phyloP scores from a whole-genome alignment of 1,140 invertebrate species.

The Globodera rostochiensis region DNA sequence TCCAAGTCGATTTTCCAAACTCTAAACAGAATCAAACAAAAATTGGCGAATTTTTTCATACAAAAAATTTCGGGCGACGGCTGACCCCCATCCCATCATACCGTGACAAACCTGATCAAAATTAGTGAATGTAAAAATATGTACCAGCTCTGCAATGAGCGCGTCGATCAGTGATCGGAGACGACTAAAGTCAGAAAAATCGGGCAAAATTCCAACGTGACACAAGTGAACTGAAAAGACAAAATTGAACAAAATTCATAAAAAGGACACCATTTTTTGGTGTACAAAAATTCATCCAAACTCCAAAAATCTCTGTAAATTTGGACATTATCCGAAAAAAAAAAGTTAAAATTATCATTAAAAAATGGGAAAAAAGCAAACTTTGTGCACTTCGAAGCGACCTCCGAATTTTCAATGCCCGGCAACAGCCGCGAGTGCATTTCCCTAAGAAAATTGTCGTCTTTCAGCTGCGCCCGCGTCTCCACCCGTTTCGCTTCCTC shows the following conservation, averaged over 20 bases:
- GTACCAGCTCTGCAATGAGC: constrained; percentile 3
- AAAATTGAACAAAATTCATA: background rate
- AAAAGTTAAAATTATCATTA: too few relatives aligned
- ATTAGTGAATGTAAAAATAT: too few relatives aligned
- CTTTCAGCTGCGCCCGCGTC: background rate
- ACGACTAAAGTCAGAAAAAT: constrained; percentile 18
- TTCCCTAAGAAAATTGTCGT: background rate
- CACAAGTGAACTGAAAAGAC: constrained; percentile 27
- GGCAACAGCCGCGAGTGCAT: constrained; percentile 13
- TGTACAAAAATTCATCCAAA: background rate
- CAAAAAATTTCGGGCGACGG: too few relatives aligned
- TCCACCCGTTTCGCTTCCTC: background rate
- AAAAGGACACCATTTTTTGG: background rate
- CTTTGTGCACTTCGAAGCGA: constrained; percentile 17
- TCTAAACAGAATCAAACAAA: too few relatives aligned
- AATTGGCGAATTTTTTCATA: too few relatives aligned
- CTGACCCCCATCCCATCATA: too few relatives aligned
- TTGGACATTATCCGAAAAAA: too few relatives aligned
- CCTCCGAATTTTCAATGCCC: constrained; percentile 27
- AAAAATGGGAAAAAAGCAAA: background rate
- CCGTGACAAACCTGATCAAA: too few relatives aligned
- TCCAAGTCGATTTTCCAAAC: too few relatives aligned
- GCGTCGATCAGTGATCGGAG: constrained; percentile 6
- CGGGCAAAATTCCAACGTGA: constrained; percentile 18
- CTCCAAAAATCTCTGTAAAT: too few relatives aligned